Base-by-base conservation (phyloP, 2,888 invertebrate genomes). In the Rhyacophila evoluta region DNA sequence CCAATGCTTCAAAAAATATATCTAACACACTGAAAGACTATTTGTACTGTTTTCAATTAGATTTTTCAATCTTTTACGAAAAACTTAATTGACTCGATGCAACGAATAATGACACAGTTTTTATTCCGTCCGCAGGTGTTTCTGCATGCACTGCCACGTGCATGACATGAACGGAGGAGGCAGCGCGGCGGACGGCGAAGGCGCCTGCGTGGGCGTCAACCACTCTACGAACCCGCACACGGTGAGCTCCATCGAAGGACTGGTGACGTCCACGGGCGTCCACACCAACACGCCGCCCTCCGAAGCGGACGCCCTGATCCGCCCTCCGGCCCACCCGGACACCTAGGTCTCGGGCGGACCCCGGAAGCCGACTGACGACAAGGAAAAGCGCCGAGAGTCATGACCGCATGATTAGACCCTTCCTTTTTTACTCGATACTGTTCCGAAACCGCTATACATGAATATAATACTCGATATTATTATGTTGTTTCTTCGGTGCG, bases 141-240 rank as follows among this genome's bases (percentile, higher is more conserved):
- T 93, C 84, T 93, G 94, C 85, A 90, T 94, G 82, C 92, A 92
- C 84, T 92, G 91, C 83, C 85, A 86, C 82, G 85, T 85, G 80
- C 84, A 85, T 27, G 90, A 90, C 82, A 78, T 75, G 12, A 33
- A 77, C 15, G 79, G 74, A 36, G 78, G 78, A 69, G 27, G 79
- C 27, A 77, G 83, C 72, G 75, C 81, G 74, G 79, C 78, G 70
- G 81, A 91, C 91, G 73, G 89, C 90, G 1, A 89, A 90, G 37
- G 92, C 92, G 84, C 68, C 71, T 41, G 75, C 77, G 39, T 71
- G 41, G 68, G 33, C 87, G 89, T 41, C 86, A 88, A 41, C n/a
- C n/a, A 12, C 25, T 19, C n/a, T 10, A 88, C 91, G 41, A 90
- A 90, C 83, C 89, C 89, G 83, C 90, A 39, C 82, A 86, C 86